Base-by-base conservation (phyloP, 2,797 vertebrate genomes). In the Carapus acus region DNA sequence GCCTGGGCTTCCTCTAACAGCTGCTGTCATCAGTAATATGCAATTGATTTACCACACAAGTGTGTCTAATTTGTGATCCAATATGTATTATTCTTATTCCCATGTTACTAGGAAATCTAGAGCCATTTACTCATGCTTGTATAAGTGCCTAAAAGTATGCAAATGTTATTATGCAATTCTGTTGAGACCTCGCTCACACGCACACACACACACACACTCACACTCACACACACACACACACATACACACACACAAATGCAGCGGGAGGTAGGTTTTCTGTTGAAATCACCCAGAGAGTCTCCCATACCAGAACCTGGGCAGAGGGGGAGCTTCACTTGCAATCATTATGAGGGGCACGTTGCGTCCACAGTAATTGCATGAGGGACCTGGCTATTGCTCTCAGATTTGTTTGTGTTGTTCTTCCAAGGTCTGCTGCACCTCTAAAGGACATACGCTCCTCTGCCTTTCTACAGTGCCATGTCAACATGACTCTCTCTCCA, bases 371-470 rank as follows among this genome's bases (percentile, higher is more conserved):
- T 79, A 73, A 81, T 74, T 77, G 65, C 37, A 29, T 43, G 47
- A 67, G 73, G 63, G 69, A 64, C 70, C 59, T 73, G 61, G 64
- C 43, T 62, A 64, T 68, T 74, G 66, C 58, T 56, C 65, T 71
- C 38, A 8, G 67, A 77, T 79, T 77, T 75, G 74, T 81, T 84
- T 80, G 74, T 77, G 78, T 71, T 81, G 75, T 80, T 73, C 65
- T 68, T 80, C 85, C 79, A 81, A 71, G 84, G 76, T 84, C 74
- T 19, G 62, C 62, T 77, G 77, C 75, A 2, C 51, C 66, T 78
- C 72, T 58, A 78, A 77, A 81, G 76, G 78, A 77, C 72, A 77
- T 64, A 47, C 37, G 33, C 63, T 69, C 58, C 57, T 75, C 56
- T 73, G 67, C 64, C 58, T 74, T 74, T 78, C 71, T 73, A 47